Evolutionary conservation across 2,797 vertebrate genomes (phyloP).

Genomic region (Pangasius krempfi): DNA sequence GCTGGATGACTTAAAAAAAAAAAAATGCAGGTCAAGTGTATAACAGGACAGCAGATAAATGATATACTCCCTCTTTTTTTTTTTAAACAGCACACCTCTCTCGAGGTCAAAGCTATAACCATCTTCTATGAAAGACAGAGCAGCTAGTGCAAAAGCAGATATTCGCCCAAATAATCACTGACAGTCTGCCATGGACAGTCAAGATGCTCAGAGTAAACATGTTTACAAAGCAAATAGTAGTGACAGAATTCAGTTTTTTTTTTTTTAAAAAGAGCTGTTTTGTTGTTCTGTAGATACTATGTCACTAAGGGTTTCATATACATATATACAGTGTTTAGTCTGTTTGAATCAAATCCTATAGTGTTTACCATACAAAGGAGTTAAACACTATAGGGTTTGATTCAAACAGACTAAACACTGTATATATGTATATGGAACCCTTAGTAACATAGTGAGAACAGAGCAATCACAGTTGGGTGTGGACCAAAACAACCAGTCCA

Average conservation of each 20-base stretch:
- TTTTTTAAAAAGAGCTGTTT: too few species aligned
- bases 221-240: background rate
- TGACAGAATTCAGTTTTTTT: background rate
- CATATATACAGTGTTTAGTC: background rate
- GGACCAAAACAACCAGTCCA: background rate
- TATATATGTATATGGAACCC: background rate
- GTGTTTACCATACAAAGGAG: background rate
- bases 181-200: background rate
- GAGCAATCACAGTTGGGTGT: background rate
- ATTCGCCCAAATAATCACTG: background rate
- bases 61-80: constrained; percentile 52
- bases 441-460: background rate
- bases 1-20: background rate
- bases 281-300: background rate
- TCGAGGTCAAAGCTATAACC: constrained; percentile 54
- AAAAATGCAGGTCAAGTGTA: constrained; percentile 53
- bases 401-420: background rate
- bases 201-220: background rate
- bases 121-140: constrained; percentile 1
- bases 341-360: background rate
- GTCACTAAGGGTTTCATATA: background rate
- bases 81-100: constrained; percentile 32
- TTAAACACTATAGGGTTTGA: background rate
- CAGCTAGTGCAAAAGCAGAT: background rate
- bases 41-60: constrained; percentile 67